Percentiles rank a stretch among this genome's conserved stretches.
Conservation (phyloP, 2,888 invertebrate species). For the Lasioglossum figueresi region DNA sequence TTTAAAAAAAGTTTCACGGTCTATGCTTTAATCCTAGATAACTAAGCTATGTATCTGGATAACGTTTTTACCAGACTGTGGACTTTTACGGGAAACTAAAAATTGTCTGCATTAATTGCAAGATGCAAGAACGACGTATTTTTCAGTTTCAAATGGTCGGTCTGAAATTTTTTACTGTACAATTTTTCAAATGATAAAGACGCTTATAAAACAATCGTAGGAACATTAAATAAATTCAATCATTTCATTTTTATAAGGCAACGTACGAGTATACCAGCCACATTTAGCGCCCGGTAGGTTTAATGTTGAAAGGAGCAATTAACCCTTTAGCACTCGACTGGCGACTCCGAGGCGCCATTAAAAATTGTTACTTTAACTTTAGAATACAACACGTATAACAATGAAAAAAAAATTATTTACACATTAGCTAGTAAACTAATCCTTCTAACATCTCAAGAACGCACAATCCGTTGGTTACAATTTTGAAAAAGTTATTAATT, state of each 20-base stretch:
- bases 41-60: not conserved
- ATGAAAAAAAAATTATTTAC: too few species aligned
- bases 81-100: not conserved
- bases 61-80: not conserved
- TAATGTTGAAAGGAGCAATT: not conserved
- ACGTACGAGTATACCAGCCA: not conserved
- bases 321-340: too few species aligned
- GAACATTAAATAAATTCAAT: not conserved
- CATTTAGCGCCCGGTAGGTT: not conserved
- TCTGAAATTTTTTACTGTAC: not conserved
- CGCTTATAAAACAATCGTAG: too few species aligned
- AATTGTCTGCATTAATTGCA: conserved; percentile 2
- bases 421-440: too few species aligned
- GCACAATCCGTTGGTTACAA: too few species aligned
- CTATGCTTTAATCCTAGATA: not conserved
- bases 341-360: too few species aligned
- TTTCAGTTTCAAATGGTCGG: not conserved
- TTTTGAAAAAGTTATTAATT: too few species aligned
- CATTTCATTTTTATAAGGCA: not conserved
- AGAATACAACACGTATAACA: too few species aligned
- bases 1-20: not conserved
- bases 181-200: not conserved
- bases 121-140: not conserved
- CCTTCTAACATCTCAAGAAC: too few species aligned
- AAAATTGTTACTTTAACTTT: too few species aligned